Evolutionary conservation across 2,113 vertebrate species (phyloP), one percentile per base, ranked within the genome.

Genomic region (Apteryx mantelli): DNA sequence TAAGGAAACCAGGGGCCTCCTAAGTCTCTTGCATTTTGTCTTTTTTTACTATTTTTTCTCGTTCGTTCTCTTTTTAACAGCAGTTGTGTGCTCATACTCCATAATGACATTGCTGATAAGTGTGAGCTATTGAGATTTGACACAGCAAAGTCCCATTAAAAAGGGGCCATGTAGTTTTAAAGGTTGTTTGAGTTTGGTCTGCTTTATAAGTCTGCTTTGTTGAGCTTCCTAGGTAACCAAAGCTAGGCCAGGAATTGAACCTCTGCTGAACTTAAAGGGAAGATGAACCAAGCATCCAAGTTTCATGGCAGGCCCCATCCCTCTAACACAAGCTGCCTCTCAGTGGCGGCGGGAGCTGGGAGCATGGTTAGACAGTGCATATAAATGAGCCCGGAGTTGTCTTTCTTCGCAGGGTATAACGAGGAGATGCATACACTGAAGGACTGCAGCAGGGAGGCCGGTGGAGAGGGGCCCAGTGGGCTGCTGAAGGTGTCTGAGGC

Each of bases 101-200:
- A 79, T 42, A 96, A 92, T 83, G 95, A 97, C 95, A 96, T 82
- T 97, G 97, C 93, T 97, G 79, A 83, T 97, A 96, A 97, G 95
- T 68, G 96, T 95, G 97, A 95, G 89, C 97, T 97, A 88, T 95
- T 79, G 95, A 93, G 98, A 95, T 84, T 13, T 92, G 93, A 95
- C 68, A 94, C 76, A 78, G 64, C 64, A 61, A 9, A 94, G 89
- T 61, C 69, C 46, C 82, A 58, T 90, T 68, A 83, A 80, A 46
- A 75, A 88, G 82, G 91, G 76, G 69, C 79, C 42, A 48, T 2
- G 30, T 58, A 71, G 73, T 71, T 95, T 89, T 81, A 83, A 83
- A 88, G 20, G 25, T 38, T 92, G 88, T 84, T 95, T 68, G 93
- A 75, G 25, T 88, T 80, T 74, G 87, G 60, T 26, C 75, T 58